phyloP scores from a whole-genome alignment of 2,888 invertebrate genomes.

The Odontocolon sp. region DNA sequence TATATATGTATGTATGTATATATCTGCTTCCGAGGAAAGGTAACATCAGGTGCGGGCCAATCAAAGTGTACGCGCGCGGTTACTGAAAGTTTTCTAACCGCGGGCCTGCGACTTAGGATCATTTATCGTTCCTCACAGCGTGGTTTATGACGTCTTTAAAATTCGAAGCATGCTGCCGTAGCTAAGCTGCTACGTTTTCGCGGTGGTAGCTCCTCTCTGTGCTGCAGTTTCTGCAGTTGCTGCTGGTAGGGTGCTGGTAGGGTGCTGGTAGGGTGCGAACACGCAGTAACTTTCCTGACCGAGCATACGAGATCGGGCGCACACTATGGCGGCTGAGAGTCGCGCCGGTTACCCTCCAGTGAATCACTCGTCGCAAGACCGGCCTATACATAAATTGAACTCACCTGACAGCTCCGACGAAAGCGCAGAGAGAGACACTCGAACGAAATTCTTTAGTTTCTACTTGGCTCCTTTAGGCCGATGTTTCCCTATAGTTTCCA shows the following conservation, averaged over 20 bases:
- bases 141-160: constrained; percentile 66
- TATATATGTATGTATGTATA: too few relatives aligned
- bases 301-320: too few relatives aligned
- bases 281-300: constrained; percentile 58
- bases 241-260: not conserved
- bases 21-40: too few relatives aligned
- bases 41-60: constrained; percentile 23
- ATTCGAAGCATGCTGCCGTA: constrained; percentile 54
- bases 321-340: constrained; percentile 46
- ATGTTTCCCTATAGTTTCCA: constrained; percentile 38
- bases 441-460: constrained; percentile 58
- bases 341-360: constrained; percentile 47
- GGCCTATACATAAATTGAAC: constrained; percentile 65
- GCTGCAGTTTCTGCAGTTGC: constrained; percentile 19
- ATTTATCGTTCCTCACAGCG: constrained; percentile 66
- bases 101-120: constrained; percentile 61
- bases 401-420: constrained; percentile 63
- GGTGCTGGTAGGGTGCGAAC: not conserved
- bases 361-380: constrained; percentile 64
- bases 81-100: constrained; percentile 57
- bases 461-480: constrained; percentile 51
- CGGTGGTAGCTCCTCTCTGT: constrained; percentile 27
- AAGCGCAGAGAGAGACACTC: constrained; percentile 48
- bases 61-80: constrained; percentile 24
- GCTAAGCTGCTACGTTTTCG: constrained; percentile 34